Evolutionary conservation across 2,888 invertebrate genomes (phyloP).

Genomic region (Metopia argyrocephala): DNA sequence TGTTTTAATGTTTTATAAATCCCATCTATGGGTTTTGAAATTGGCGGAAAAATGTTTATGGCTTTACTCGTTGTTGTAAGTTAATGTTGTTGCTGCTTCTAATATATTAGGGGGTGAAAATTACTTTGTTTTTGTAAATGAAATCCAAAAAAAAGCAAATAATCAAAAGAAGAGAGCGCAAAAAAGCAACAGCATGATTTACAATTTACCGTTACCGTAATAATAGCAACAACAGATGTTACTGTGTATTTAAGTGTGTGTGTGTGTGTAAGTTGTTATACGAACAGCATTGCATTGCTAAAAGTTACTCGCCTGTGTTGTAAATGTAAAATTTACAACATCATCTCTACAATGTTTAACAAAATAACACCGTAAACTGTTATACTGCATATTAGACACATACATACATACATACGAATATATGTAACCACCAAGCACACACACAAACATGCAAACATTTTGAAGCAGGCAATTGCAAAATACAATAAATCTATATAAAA

Average conservation of each 20-base stretch:
- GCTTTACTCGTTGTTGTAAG: neutral
- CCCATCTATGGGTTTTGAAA: slow-evolving; percentile 36
- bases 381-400: no score
- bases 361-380: slow-evolving; percentile 58
- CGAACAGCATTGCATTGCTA: neutral
- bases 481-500: neutral
- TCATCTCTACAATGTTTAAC: no score
- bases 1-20: neutral
- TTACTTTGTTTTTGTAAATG: neutral
- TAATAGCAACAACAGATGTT: slow-evolving; percentile 12
- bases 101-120: slow-evolving; percentile 40
- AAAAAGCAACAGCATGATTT: slow-evolving; percentile 59
- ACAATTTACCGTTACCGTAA: neutral
- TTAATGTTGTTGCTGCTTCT: neutral
- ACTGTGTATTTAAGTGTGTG: slow-evolving; percentile 37
- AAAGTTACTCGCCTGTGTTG: no score
- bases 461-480: neutral
- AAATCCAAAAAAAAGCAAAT: neutral
- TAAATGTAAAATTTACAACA: no score
- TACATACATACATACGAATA: no score
- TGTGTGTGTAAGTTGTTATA: neutral
- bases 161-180: neutral
- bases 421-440: no score
- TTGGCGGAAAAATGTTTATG: slow-evolving; percentile 51
- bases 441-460: no score